Evolutionary conservation across 2,797 vertebrate genomes (phyloP).

Genomic region (Chloroceryle amazona): DNA sequence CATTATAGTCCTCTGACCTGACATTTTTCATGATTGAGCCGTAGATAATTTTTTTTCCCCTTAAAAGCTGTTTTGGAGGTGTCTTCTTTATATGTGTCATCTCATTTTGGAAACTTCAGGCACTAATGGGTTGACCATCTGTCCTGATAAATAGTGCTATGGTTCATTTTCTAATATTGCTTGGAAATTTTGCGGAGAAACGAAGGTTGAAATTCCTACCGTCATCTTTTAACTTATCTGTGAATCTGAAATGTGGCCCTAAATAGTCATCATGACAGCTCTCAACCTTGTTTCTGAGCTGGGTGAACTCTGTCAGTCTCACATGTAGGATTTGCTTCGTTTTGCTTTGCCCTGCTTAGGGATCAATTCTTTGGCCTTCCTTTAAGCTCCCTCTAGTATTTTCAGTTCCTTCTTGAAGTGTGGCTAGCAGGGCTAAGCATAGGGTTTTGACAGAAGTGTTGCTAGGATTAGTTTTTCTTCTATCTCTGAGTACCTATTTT

Average conservation of each 20-base stretch:
- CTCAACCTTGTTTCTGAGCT: neutral
- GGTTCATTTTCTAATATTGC: neutral
- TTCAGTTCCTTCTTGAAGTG: neutral
- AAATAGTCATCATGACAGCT: slow-evolving; percentile 8
- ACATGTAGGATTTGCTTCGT: slow-evolving; percentile 20
- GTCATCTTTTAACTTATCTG: slow-evolving; percentile 10
- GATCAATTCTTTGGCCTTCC: neutral
- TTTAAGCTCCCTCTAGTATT: neutral
- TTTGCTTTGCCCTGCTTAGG: neutral
- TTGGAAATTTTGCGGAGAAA: neutral
- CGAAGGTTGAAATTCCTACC: neutral
- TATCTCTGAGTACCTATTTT: neutral
- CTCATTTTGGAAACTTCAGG: neutral
- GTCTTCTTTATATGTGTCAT: neutral
- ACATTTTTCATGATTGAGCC: neutral
- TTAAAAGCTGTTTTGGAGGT: neutral
- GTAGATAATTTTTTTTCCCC: neutral
- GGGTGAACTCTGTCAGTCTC: slow-evolving; percentile 3
- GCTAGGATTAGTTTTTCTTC: neutral
- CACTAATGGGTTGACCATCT: neutral
- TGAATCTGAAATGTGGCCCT: neutral
- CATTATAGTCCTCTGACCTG: neutral
- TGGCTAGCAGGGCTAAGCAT: neutral
- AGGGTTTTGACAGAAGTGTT: neutral
- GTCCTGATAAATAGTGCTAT: neutral